Base-by-base conservation (phyloP, 1,140 invertebrate genomes). In the Bombus cullumanus region DNA sequence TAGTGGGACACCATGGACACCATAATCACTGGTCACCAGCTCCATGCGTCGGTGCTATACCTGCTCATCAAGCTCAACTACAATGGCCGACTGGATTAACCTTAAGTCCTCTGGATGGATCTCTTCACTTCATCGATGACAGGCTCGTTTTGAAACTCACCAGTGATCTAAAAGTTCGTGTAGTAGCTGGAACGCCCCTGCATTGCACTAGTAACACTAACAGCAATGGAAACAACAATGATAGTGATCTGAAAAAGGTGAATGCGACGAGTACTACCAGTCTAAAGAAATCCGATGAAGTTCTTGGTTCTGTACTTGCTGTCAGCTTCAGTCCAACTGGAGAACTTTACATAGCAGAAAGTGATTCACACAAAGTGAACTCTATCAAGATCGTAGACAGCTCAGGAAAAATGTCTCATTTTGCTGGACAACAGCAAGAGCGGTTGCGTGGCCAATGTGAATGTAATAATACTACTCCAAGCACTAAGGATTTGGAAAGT, bases 21-120 rank as follows among this genome's bases (percentile, higher is more conserved):
- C 98, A 98, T 88, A 98, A 98, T 92, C 97, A 98, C 90, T 98
- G 98, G 98, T 97, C 97, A 86, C 98, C 98, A 2, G 97, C 98
- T 41, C 98, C 98, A 0, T 99, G 98, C 92, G 95, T 96, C 34
- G 97, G 97, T 72, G 97, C 98, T 2, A 96, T 98, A 83, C 96
- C 97, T 71, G 97, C 98, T 12, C 94, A 94, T 87, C 96, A 98
- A 95, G 98, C 98, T 2, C 98, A 98, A 94, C 95, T 99, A 18
- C 98, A 99, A 93, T 99, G 99, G 99, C 99, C 99, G 4, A 99
- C 98, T 28, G 98, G 98, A 37, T 94, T 99, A 62, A 97, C 98
- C 0, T 95, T 99, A 22, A 99, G 98, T 93, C 98, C 99, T 4
- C 94, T 99, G 10, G 99, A 99, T 94, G 98, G 98, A 62, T 97